A percentile compares a stretch with the other conserved stretches of the same genome.
phyloP scores from a whole-genome alignment of 2,113 vertebrate species.

The Leptosomus discolor region DNA sequence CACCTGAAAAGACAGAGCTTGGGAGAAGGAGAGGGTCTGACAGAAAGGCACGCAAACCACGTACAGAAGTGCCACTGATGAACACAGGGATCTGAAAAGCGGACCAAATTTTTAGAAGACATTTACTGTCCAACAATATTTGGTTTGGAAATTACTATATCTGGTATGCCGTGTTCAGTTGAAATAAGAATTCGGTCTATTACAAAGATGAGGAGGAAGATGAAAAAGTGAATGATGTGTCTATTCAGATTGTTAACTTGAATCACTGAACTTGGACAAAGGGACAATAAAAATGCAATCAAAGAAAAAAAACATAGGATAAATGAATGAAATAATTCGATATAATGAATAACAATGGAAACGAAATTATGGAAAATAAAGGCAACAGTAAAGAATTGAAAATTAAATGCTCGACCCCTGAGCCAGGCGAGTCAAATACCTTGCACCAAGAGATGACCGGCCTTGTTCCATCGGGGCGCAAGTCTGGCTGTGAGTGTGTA shows the following conservation, averaged over 20 bases:
- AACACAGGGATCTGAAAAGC: neutral
- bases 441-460: constrained; percentile 82
- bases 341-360: neutral
- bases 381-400: neutral
- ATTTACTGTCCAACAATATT: neutral
- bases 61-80: neutral
- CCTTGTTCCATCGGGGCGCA: constrained; percentile 87
- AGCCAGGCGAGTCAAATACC: constrained; percentile 67
- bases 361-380: neutral
- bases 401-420: neutral
- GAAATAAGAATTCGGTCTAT: neutral
- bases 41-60: neutral
- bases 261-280: neutral
- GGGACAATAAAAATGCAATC: neutral
- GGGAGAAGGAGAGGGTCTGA: neutral
- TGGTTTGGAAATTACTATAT: neutral
- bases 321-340: neutral
- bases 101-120: neutral
- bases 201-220: neutral
- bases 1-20: neutral
- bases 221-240: neutral
- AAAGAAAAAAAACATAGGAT: neutral
- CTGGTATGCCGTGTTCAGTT: neutral
- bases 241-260: neutral
- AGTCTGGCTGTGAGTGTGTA: constrained; percentile 81